Base-by-base conservation (phyloP, 2,888 invertebrate species). In the Tanytarsus gracilentus region DNA sequence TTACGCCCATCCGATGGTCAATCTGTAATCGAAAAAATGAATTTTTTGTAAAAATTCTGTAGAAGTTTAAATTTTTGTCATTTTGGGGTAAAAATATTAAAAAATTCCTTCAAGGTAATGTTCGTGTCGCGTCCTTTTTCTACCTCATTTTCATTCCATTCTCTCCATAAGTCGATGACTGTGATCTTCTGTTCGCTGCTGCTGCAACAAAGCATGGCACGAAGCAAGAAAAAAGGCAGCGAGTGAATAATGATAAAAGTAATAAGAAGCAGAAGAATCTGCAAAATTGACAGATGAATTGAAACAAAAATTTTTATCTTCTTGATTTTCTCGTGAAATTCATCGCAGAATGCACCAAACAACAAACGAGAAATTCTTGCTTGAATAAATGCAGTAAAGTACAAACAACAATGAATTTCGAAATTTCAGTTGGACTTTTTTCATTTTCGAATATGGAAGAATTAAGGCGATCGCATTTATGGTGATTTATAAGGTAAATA, bases 221-320 rank as follows among this genome's bases (percentile, higher is more conserved):
- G 9, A 16, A 18, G 2, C 7, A 40, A 9, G 18, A 16, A 14
- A 40, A 44, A 18, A 44, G 18, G 44, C 23, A 44, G 36, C 36
- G 16, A n/a, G n/a, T n/a, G n/a, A 14, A 44, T 18, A 44, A 44
- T 23, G 23, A 44, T 44, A 44, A 44, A 44, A 44, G 18, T 18
- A 23, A 44, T 44, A 44, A 44, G 21, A 44, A 44, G 21, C 11
- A 18, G 23, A 44, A 18, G 44, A 44, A 44, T 44, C 44, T 44
- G 44, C 44, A 18, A 55, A 53, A 55, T 55, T 55, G 55, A 55
- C 55, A 55, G 55, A 55, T 55, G 55, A 55, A 55, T 55, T 55
- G 55, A 55, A 55, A 55, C 40, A 55, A 30, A 26, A 55, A 55
- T 39, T 25, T 55, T 55, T 55, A 55, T 55, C 55, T 40, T 39